phyloP scores from a whole-genome alignment of 2,113 vertebrate genomes.

The Lanius ludovicianus region DNA sequence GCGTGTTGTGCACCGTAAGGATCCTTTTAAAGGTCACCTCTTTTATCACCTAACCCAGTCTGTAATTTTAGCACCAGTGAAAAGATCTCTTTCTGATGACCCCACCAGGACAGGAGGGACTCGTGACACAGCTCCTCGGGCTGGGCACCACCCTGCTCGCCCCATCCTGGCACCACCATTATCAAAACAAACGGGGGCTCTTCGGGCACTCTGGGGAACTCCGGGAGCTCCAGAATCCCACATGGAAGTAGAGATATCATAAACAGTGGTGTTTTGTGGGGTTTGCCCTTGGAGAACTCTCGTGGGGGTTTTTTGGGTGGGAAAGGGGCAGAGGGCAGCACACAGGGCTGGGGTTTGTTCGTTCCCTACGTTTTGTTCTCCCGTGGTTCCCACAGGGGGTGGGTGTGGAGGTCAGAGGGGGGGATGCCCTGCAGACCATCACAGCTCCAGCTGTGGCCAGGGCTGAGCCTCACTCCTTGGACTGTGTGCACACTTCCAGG shows the following conservation, averaged over 20 bases:
- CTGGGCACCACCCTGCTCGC: rapidly evolving
- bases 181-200: rapidly evolving
- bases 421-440: rapidly evolving
- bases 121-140: not conserved
- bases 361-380: rapidly evolving
- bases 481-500: slow-evolving; percentile 55
- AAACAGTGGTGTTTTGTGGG: not conserved
- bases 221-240: not conserved
- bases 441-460: not conserved
- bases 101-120: not conserved
- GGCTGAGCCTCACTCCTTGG: not conserved
- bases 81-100: no score
- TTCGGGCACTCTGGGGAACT: rapidly evolving
- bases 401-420: rapidly evolving
- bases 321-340: not conserved
- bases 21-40: not conserved
- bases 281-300: not conserved
- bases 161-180: not conserved
- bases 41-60: not conserved
- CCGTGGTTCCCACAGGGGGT: not conserved
- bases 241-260: rapidly evolving
- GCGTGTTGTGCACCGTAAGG: rapidly evolving
- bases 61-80: no score
- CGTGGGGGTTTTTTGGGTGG: not conserved
- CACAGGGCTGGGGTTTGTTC: rapidly evolving